A percentile compares a stretch with the other conserved stretches of the same genome.
Evolutionary conservation across 2,888 invertebrate genomes (phyloP).

Genomic region (Eledona agricola): DNA sequence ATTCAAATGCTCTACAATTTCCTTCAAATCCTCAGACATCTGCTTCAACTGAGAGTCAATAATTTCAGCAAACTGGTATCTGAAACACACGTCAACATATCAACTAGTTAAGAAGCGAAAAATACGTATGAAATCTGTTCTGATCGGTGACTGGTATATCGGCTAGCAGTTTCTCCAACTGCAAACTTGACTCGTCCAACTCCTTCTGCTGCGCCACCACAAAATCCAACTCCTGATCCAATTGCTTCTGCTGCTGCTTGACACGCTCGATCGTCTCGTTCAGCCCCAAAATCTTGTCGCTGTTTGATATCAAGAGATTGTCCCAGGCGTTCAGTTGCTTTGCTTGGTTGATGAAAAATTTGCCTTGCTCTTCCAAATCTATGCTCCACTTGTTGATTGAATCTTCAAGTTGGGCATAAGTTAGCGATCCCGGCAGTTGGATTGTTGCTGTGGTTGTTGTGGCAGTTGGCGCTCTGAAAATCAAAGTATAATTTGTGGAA

Average conservation of each 20-base stretch:
- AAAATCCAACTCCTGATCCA: constrained; percentile 94
- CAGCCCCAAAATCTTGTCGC: constrained; percentile 89
- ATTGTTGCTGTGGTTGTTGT: constrained; percentile 41
- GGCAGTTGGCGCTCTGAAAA: constrained; percentile 31
- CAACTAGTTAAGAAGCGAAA: constrained; percentile 32
- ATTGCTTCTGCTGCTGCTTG: constrained; percentile 85
- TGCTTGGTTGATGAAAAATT: constrained; percentile 91
- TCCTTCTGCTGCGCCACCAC: constrained; percentile 92
- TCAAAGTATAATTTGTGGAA: constrained; percentile 21
- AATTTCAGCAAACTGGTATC: constrained; percentile 88
- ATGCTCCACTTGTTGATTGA: constrained; percentile 93
- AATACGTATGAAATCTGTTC: constrained; percentile 88
- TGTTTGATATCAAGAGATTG: constrained; percentile 85
- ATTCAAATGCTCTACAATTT: constrained; percentile 93
- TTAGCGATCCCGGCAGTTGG: constrained; percentile 68
- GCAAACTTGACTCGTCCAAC: constrained; percentile 84
- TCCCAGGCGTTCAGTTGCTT: constrained; percentile 98
- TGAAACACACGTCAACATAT: constrained; percentile 54
- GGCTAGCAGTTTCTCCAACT: constrained; percentile 83
- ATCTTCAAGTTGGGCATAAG: constrained; percentile 88
- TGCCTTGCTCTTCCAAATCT: constrained; percentile 92
- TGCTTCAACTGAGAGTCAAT: constrained; percentile 91
- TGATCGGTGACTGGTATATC: constrained; percentile 79
- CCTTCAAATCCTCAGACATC: constrained; percentile 95
- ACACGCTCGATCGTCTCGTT: constrained; percentile 89